Percentiles rank a stretch among this genome's conserved stretches.
phyloP scores from a whole-genome alignment of 1,140 invertebrate species.

The Lysiphlebus fabarum region DNA sequence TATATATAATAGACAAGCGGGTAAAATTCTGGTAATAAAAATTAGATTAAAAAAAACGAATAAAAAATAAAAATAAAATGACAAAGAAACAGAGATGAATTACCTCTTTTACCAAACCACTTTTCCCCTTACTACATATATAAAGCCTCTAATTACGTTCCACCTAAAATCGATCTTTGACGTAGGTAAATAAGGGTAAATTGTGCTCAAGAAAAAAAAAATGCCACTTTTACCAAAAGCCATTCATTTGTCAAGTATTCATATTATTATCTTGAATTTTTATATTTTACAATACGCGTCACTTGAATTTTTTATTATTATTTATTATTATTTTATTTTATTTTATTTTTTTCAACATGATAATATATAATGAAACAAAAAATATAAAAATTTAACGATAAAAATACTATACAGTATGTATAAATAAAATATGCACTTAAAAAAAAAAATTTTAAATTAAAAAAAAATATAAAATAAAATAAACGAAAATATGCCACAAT shows the following conservation, averaged over 20 bases:
- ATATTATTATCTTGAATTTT: too few relatives aligned
- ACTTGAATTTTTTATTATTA: too few relatives aligned
- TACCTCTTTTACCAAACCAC: too few relatives aligned
- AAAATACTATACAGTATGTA: too few relatives aligned
- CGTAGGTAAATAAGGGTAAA: conserved; percentile 25
- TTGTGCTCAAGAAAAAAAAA: conserved; percentile 15
- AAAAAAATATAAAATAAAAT: background rate
- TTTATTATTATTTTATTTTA: too few relatives aligned
- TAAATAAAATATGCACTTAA: background rate
- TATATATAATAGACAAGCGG: too few relatives aligned
- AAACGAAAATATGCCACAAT: background rate
- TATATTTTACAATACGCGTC: too few relatives aligned
- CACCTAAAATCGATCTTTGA: conserved; percentile 34
- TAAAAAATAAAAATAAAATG: background rate
- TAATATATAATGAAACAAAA: background rate
- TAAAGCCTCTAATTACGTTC: conserved; percentile 35
- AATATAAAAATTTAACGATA: background rate
- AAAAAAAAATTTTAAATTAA: background rate
- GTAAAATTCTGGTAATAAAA: background rate
- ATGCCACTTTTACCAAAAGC: background rate
- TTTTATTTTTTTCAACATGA: background rate
- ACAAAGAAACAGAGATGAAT: conserved; percentile 2
- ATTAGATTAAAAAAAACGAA: conserved; percentile 3
- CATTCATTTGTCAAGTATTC: conserved; percentile 11
- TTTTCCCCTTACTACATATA: conserved; percentile 16